These are phyloP conservation scores for Napeogenes sylphis DNA, from an alignment of 2,888 invertebrate species.

Conservation along the genomic window DNA sequence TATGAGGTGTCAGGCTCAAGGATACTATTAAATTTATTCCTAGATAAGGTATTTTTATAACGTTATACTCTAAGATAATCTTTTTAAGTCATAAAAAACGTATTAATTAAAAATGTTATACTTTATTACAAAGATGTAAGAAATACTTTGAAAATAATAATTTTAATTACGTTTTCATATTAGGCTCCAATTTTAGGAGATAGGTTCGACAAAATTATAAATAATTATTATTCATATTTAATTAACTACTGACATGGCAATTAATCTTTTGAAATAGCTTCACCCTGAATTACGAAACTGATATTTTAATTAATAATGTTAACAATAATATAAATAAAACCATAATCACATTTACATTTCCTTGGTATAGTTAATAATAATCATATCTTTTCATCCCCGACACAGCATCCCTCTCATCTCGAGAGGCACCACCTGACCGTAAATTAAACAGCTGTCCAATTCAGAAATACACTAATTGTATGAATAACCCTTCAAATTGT, in stretches of 20 bases:
- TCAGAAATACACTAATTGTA: constrained; percentile 31
- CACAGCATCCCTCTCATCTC: constrained; percentile 36
- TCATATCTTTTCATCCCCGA: constrained; percentile 45
- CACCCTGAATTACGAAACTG: too few relatives aligned
- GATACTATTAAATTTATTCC: constrained; percentile 21
- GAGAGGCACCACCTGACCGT: constrained; percentile 48
- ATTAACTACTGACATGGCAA: too few relatives aligned
- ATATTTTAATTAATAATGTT: too few relatives aligned
- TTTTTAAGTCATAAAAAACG: background rate
- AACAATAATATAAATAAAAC: background rate
- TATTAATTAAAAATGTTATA: background rate
- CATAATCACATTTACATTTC: constrained; percentile 22
- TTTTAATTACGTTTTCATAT: constrained; percentile 1
- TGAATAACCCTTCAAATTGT: constrained; percentile 2
- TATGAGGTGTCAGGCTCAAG: constrained; percentile 31
- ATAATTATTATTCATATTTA: background rate
- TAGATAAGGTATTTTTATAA: constrained; percentile 9
- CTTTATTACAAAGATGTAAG: too few relatives aligned
- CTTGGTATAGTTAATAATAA: constrained; percentile 30
- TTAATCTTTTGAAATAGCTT: too few relatives aligned
- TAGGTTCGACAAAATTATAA: background rate
- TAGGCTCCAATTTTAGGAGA: too few relatives aligned
- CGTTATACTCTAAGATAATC: constrained; percentile 10
- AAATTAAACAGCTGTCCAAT: constrained; percentile 30
- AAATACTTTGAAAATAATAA: too few relatives aligned